Base-by-base conservation (phyloP, 2,797 vertebrate species). In the Simalia tracyae region DNA sequence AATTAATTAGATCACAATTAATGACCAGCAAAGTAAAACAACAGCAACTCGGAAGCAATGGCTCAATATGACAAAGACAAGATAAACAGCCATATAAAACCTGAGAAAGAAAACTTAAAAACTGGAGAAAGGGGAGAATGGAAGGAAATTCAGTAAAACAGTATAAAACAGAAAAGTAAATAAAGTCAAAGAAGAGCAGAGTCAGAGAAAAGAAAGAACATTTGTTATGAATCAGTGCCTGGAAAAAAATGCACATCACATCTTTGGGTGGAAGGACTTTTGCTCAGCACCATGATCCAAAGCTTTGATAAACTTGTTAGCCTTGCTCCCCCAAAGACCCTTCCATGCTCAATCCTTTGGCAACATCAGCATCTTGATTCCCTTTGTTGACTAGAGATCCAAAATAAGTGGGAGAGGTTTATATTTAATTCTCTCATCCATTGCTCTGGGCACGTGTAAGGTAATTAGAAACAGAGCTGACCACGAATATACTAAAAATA, bases 401-500 rank as follows among this genome's bases (percentile, higher is more conserved):
- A 17, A 63, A 15, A 56, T 22, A 68, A 88, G 76, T 46, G 84
- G 87, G 84, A 89, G 92, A 89, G 86, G 63, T 61, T 91, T 76
- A 57, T 89, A 17, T 54, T 63, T 64, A 89, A 93, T 89, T 76
- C 24, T 81, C 84, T 60, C 84, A 2, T 91, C 88, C 90, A 11
- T 89, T 64, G 87, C 59, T 90, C 31, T 31, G 90, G 88, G 90
- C 57, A 76, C 66, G 68, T 4, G 66, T 89, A 61, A 72, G 54
- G 84, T 89, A 89, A 91, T 87, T 66, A 66, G 64, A 89, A 90
- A 87, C 31, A 50, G 88, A 24, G 31, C 50, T 10, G 66, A 86
- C 59, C 88, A 84, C 81, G 90, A 93, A 91, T 93, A 87, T 54
- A 59, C 66, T 90, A 12, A 89, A 91, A 90, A 60, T 86, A 89